Evolutionary conservation across 2,797 vertebrate genomes (phyloP).

Genomic region (Gymnodraco acuticeps): DNA sequence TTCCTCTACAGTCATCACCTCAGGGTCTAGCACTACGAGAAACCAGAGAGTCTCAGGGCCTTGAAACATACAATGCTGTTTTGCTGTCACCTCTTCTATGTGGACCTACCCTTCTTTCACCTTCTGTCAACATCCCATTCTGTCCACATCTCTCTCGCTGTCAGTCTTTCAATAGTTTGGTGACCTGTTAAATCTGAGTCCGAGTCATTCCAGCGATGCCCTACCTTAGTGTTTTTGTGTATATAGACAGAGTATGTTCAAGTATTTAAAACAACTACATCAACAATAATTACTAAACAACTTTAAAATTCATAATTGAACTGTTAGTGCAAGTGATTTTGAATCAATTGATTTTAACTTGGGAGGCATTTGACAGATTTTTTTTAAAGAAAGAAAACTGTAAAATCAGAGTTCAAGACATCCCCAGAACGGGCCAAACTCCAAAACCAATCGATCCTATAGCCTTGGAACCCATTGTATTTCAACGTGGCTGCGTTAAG

Average conservation of each 20-base stretch:
- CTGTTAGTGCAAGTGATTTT: background rate
- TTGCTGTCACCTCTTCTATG: constrained; percentile 52
- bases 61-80: constrained; percentile 40
- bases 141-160: constrained; percentile 6
- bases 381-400: too few species aligned
- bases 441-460: background rate
- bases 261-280: background rate
- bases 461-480: background rate
- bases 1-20: constrained; percentile 58
- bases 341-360: background rate
- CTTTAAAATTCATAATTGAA: background rate
- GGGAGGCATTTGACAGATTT: background rate
- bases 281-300: background rate
- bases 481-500: too few species aligned
- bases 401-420: background rate
- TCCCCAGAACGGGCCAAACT: background rate
- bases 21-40: constrained; percentile 42
- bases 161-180: constrained; percentile 24
- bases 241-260: background rate
- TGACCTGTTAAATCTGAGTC: constrained; percentile 15
- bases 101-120: constrained; percentile 41
- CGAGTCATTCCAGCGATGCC: constrained; percentile 1
- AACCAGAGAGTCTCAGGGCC: constrained; percentile 36
- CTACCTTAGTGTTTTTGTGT: background rate
- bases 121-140: constrained; percentile 19